Evolutionary conservation across 2,888 invertebrate genomes (phyloP).

Genomic region (Stegophylla sp.): DNA sequence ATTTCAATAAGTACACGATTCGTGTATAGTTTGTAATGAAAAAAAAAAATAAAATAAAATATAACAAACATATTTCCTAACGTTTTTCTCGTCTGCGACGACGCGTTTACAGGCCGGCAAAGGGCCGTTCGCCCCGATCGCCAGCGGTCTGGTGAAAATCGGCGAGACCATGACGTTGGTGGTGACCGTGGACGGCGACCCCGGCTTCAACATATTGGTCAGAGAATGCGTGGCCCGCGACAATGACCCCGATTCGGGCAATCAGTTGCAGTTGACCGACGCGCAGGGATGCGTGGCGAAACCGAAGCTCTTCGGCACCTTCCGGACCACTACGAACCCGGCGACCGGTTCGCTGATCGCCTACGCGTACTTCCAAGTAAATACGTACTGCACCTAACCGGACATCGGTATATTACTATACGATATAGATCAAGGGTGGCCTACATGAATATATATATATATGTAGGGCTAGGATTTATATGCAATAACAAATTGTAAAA

Average conservation of each 20-base stretch:
- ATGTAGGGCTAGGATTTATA: too few relatives aligned
- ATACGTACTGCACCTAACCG: not conserved
- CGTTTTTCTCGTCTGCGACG: too few relatives aligned
- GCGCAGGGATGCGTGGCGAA: slow-evolving; percentile 79
- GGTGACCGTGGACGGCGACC: slow-evolving; percentile 79
- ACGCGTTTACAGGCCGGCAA: slow-evolving; percentile 68
- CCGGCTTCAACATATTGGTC: slow-evolving; percentile 78
- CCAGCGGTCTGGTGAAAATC: slow-evolving; percentile 79
- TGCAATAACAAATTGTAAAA: too few relatives aligned
- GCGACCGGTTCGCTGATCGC: slow-evolving; percentile 77
- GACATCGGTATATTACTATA: too few relatives aligned
- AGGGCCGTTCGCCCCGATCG: slow-evolving; percentile 79
- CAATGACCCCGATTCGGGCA: slow-evolving; percentile 68
- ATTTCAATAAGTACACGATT: too few relatives aligned
- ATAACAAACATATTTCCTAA: too few relatives aligned
- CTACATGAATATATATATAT: too few relatives aligned
- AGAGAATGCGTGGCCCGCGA: slow-evolving; percentile 80
- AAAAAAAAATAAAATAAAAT: too few relatives aligned
- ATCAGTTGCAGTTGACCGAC: slow-evolving; percentile 76
- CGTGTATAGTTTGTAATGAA: too few relatives aligned
- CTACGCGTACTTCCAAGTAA: slow-evolving; percentile 74
- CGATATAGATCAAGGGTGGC: too few relatives aligned
- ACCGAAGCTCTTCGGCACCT: slow-evolving; percentile 80
- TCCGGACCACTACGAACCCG: slow-evolving; percentile 80
- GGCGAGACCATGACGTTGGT: slow-evolving; percentile 83